Conservation (phyloP, 2,113 vertebrate species). For the Eptesicus fuscus region DNA sequence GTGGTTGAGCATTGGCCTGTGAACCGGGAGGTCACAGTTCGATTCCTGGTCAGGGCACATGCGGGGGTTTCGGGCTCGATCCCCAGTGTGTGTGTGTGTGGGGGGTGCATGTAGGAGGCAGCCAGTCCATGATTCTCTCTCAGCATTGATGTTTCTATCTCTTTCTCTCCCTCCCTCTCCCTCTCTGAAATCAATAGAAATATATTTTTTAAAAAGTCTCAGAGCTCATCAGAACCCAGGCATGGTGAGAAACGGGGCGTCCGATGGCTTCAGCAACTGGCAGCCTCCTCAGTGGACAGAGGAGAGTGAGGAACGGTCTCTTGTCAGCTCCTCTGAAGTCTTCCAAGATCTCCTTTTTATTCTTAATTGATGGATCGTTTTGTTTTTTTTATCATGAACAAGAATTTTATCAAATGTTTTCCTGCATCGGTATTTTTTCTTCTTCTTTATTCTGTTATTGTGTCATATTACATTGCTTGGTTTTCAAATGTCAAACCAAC, state of each 20-base stretch:
- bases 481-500: background rate
- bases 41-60: no score
- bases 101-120: no score
- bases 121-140: no score
- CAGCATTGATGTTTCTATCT: no score
- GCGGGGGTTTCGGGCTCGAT: no score
- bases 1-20: no score
- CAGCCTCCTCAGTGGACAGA: background rate
- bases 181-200: no score
- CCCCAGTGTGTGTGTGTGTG: no score
- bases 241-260: background rate
- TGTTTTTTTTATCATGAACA: conserved; percentile 5
- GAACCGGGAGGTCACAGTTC: no score
- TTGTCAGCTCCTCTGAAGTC: background rate
- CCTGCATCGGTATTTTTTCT: background rate
- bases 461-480: background rate
- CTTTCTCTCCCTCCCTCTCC: no score
- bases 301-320: background rate
- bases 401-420: background rate
- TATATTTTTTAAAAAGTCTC: background rate
- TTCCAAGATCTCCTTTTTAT: background rate
- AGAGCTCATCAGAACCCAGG: background rate
- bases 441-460: background rate
- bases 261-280: background rate
- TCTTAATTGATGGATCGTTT: background rate